A percentile compares a stretch with the other conserved stretches of the same genome.
Conservation (phyloP, 1,140 invertebrate species). For the Eumeta japonica region DNA sequence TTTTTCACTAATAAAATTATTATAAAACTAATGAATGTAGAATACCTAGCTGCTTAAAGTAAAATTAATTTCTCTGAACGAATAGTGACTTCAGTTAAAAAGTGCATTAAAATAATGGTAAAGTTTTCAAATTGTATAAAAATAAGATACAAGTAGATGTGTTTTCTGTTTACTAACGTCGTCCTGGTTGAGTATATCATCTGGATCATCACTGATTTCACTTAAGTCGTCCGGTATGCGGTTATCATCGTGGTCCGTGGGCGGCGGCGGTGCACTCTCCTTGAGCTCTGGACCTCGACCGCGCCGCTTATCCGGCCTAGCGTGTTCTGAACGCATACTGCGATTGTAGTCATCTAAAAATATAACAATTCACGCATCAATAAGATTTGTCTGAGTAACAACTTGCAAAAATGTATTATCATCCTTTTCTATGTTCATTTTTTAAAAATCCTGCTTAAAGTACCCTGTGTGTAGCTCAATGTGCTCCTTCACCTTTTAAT, state of each 20-base stretch:
- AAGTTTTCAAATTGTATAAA: no score
- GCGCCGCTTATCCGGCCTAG: constrained; percentile 29
- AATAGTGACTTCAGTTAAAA: constrained; percentile 1
- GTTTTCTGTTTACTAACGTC: constrained; percentile 57
- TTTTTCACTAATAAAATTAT: no score
- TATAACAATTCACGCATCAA: no score
- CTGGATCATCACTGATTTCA: constrained; percentile 83
- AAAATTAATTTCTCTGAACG: not conserved
- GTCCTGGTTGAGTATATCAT: constrained; percentile 79
- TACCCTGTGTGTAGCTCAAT: no score
- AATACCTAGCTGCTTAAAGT: no score
- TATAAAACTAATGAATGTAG: no score
- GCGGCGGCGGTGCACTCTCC: constrained; percentile 17
- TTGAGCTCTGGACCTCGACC: constrained; percentile 12
- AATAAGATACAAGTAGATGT: no score
- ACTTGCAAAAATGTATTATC: not conserved
- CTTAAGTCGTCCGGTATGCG: constrained; percentile 72
- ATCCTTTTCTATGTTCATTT: not conserved
- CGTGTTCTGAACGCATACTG: constrained; percentile 38
- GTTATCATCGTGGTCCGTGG: constrained; percentile 34
- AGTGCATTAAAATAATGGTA: no score
- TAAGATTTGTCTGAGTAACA: not conserved
- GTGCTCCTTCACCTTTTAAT: no score
- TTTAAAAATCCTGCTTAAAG: not conserved
- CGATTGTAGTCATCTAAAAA: constrained; percentile 41